Conservation (phyloP, 2,113 vertebrate species). For the Hypanus sabinus region DNA sequence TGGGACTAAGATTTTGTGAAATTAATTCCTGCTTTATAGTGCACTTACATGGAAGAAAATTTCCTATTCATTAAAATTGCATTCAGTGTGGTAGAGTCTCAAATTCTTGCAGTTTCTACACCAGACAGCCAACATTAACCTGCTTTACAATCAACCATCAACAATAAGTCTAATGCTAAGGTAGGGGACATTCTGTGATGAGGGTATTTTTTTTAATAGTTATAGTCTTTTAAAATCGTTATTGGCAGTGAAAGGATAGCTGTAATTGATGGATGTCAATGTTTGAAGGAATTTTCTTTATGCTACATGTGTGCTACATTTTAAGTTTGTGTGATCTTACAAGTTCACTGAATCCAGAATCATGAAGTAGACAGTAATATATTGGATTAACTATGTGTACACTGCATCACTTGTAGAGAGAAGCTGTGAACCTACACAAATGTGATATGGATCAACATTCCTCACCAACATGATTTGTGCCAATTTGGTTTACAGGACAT, state of each 20-base stretch:
- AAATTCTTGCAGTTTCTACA: background rate
- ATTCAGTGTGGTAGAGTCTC: background rate
- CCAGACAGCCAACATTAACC: slow-evolving; percentile 5
- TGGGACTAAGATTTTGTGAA: background rate
- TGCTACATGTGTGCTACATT: too few species aligned
- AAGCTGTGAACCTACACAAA: background rate
- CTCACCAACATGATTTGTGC: background rate
- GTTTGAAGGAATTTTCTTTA: background rate
- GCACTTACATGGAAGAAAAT: too few species aligned
- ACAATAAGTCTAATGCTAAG: background rate
- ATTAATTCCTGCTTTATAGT: background rate
- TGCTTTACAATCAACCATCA: background rate
- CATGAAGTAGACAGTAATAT: background rate
- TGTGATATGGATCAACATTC: background rate
- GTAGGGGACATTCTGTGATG: background rate
- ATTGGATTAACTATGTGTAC: slow-evolving; percentile 6
- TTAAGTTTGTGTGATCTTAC: background rate
- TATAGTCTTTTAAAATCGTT: background rate
- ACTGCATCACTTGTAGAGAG: background rate
- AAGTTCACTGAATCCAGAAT: background rate
- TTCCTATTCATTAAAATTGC: background rate
- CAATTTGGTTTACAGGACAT: background rate
- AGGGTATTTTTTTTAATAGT: background rate
- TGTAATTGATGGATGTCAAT: background rate
- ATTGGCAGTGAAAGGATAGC: background rate